These are phyloP conservation scores for Microplitis demolitor DNA, from an alignment of 1,140 invertebrate species.

Conservation along the genomic window DNA sequence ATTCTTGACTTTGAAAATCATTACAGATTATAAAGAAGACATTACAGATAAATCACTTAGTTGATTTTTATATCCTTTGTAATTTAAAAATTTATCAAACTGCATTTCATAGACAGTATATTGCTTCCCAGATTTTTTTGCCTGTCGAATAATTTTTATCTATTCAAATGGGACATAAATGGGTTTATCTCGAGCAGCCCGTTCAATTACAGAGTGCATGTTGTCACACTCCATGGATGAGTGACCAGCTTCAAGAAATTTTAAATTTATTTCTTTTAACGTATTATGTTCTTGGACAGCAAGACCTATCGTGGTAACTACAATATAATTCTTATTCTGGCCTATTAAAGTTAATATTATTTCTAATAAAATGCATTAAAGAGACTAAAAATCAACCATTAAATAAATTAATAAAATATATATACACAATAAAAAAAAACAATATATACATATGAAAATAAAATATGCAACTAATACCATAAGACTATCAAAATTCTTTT, in stretches of 20 bases:
- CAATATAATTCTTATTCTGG: not conserved
- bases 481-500: no score
- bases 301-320: not conserved
- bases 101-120: no score
- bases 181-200: not conserved
- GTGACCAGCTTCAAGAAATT: constrained; percentile 7
- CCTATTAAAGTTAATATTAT: no score
- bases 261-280: not conserved
- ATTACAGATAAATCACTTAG: no score
- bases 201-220: constrained; percentile 3
- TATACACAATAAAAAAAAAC: not conserved
- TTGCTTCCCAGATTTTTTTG: not conserved
- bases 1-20: no score
- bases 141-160: not conserved
- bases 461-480: no score
- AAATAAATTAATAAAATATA: not conserved
- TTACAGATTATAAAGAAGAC: no score
- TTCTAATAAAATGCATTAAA: no score
- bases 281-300: not conserved
- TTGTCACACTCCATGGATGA: constrained; percentile 3
- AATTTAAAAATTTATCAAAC: no score
- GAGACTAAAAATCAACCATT: not conserved
- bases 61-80: no score
- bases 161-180: constrained; percentile 2
- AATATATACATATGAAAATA: not conserved